These are phyloP conservation scores for Chalcosyrphus nemorum DNA, from an alignment of 2,888 invertebrate genomes.

Conservation along the genomic window DNA sequence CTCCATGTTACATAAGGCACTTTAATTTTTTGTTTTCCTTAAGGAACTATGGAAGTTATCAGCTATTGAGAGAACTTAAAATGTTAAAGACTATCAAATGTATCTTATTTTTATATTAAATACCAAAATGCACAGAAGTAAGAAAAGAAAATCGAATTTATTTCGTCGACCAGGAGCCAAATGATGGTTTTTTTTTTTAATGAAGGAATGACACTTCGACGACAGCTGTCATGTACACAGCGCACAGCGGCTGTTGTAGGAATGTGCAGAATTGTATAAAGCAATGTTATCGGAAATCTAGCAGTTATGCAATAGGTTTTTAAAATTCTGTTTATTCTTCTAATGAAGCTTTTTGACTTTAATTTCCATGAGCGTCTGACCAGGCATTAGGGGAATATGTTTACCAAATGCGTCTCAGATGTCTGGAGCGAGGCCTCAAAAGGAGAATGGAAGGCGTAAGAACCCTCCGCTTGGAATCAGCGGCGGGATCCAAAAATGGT, in stretches of 20 bases:
- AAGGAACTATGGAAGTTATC: neutral
- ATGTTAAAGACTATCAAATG: neutral
- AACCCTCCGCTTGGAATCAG: too few relatives aligned
- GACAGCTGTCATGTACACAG: neutral
- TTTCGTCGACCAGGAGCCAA: neutral
- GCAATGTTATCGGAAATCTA: too few relatives aligned
- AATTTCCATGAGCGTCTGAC: too few relatives aligned
- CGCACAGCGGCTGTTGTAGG: constrained; percentile 3
- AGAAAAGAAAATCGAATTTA: neutral
- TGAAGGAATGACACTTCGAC: neutral
- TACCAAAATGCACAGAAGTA: constrained; percentile 12
- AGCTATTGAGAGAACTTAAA: neutral
- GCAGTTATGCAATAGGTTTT: too few relatives aligned
- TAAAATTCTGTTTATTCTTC: too few relatives aligned
- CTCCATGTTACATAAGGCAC: constrained; percentile 58
- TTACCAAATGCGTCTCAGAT: too few relatives aligned
- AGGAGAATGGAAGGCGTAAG: too few relatives aligned
- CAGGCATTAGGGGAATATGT: too few relatives aligned
- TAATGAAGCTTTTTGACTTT: too few relatives aligned
- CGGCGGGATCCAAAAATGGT: too few relatives aligned
- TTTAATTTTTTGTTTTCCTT: neutral
- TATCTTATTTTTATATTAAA: neutral
- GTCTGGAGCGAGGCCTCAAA: too few relatives aligned
- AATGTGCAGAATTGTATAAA: neutral
- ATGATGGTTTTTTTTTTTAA: neutral